Evolutionary conservation across 2,888 invertebrate genomes (phyloP), one percentile per base, ranked within the genome.

Genomic region (Andricus curvator): DNA sequence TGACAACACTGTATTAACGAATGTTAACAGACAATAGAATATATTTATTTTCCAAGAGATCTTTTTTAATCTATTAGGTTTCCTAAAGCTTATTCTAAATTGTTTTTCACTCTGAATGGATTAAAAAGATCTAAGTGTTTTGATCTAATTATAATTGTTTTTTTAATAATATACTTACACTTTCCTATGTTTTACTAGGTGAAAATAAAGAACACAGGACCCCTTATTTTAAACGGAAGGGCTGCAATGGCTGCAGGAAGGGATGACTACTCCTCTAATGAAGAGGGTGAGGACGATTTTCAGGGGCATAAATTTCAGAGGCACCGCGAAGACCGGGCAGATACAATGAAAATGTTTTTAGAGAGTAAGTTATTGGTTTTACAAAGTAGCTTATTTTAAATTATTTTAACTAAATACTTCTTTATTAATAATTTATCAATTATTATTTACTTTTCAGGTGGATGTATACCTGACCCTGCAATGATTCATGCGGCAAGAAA

Each of bases 401-500:
- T 20, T 60, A 2, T 77, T 64, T 51, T 56, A 65, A 51, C 60
- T 22, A 25, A 44, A 48, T 68, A n/a, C 20, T 60, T 3, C n/a
- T 67, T 66, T 56, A 25, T n/a, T 56, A 13, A 41, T 62, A 51
- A 41, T 44, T 13, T 22, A 70, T 48, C 17, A 44, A 11, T 82
- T 33, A 51, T 76, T 79, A 60, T 78, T 41, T 78, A 81, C 80
- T 81, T 82, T 83, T 15, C 80, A 94, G 94, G 94, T 90, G 99
- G 99, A 22, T 96, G 96, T 86, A 99, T 99, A 90, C 99, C 99
- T 15, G 99, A 99, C 94, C 99, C 99, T 15, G 98, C 98, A 78
- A 97, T 98, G 95, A 99, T 99, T 92, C 99, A 99, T 94, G 98
- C 98, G 86, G 99, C 99, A 17, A 95, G 99, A 90, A 99, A 99